Percentiles rank a stretch among this genome's conserved stretches.
These are phyloP conservation scores for Camponotus pennsylvanicus DNA, from an alignment of 1,140 invertebrate species.

Conservation along the genomic window DNA sequence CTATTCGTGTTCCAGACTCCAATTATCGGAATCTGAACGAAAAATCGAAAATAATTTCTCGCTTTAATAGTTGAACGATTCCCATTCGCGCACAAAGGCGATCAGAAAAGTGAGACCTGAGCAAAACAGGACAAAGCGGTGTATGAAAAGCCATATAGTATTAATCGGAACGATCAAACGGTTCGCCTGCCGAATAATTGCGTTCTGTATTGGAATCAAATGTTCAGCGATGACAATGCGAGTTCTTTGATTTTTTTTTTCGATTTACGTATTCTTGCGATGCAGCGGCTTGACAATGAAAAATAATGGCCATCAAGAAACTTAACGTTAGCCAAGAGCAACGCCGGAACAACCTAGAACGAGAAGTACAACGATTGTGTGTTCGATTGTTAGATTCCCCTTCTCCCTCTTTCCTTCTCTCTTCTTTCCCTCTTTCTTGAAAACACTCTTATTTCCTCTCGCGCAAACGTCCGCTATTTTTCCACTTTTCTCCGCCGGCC, in stretches of 20 bases:
- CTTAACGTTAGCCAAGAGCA: conserved; percentile 12
- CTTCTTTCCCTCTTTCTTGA: conserved; percentile 5
- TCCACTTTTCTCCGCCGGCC: conserved; percentile 6
- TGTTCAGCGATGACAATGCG: not conserved
- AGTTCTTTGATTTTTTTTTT: conserved; percentile 29
- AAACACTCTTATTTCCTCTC: conserved; percentile 33
- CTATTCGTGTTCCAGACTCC: not conserved
- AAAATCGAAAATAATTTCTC: conserved; percentile 40
- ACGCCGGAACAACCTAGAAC: not conserved
- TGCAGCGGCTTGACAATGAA: conserved; percentile 55
- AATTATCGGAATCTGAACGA: conserved; percentile 20
- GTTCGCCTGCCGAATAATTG: conserved; percentile 10
- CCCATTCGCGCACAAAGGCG: not conserved
- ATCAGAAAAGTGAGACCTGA: not conserved
- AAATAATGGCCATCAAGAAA: conserved; percentile 60
- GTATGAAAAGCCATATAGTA: conserved; percentile 34
- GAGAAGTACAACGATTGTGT: conserved; percentile 36
- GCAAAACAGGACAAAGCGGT: conserved; percentile 12
- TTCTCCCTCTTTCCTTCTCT: conserved; percentile 18
- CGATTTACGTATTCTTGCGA: not conserved
- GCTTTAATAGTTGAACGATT: conserved; percentile 9
- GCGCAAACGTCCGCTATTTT: conserved; percentile 42
- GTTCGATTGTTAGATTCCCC: conserved; percentile 10
- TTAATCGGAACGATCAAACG: conserved; percentile 16
- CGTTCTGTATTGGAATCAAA: not conserved